Conservation (phyloP, 2,888 invertebrate genomes). For the Nymphalis polychloros region DNA sequence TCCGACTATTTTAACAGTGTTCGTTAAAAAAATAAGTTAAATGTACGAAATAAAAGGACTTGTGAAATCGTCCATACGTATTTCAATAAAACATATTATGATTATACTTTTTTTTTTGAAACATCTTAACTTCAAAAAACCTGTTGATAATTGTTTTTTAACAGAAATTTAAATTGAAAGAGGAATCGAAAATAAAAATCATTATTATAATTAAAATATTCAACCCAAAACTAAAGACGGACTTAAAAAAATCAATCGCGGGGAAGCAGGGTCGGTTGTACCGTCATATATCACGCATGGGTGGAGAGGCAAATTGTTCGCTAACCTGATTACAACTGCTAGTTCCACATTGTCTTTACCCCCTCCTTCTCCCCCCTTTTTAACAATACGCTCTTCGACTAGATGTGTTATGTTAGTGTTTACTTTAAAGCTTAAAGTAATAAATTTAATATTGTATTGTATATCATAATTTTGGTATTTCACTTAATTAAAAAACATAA, state of each 20-base stretch:
- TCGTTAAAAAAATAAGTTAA: no score
- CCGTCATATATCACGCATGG: constrained; percentile 84
- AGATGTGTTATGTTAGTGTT: constrained; percentile 33
- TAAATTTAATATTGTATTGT: background rate
- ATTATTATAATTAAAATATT: constrained; percentile 21
- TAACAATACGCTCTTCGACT: constrained; percentile 27
- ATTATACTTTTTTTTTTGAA: no score
- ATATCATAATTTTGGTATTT: no score
- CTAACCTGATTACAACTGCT: constrained; percentile 88
- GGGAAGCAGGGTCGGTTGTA: constrained; percentile 59
- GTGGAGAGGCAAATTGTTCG: constrained; percentile 88
- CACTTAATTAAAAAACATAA: no score
- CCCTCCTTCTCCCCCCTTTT: constrained; percentile 38
- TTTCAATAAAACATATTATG: no score
- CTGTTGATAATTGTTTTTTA: no score
- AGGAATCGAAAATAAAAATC: background rate
- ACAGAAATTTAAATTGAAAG: background rate
- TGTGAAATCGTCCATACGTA: no score
- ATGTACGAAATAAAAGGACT: no score
- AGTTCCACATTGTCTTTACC: constrained; percentile 76
- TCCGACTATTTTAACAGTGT: no score
- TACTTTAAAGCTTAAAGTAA: background rate
- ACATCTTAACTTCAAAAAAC: no score
- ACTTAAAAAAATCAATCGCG: constrained; percentile 49
- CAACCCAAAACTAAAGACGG: constrained; percentile 39